Base-by-base conservation (phyloP, 2,113 vertebrate genomes). In the Taurulus bubalis region DNA sequence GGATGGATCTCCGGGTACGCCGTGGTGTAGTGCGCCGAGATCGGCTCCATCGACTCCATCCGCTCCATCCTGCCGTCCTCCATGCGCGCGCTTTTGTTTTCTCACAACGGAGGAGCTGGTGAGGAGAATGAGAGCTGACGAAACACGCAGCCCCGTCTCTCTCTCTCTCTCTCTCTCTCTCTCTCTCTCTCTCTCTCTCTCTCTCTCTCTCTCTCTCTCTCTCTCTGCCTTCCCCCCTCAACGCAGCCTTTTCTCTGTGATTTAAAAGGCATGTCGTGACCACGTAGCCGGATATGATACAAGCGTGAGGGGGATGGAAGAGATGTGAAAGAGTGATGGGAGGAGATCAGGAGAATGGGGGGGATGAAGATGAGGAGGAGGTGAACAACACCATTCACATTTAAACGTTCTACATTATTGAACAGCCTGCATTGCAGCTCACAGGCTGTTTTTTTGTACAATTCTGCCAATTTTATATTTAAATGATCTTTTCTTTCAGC, bases 31-130 rank as follows among this genome's bases (percentile, higher is more conserved):
- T 76, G 67, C 4, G 89, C 90, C 4, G 91, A 90, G 85, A 92
- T 82, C 32, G 93, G 89, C 80, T 95, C 94, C 94, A 95, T 95
- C 1, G 90, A 93, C 82, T 90, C 90, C 90, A 92, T 90, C 71
- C 87, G 89, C 86, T 90, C 87, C 81, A 84, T 92, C 68, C 73
- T 79, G 30, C 53, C 32, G 30, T 60, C 62, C 60, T 79, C 28
- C 22, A 38, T 45, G 45, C 15, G 34, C 5, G 68, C 74, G 4
- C 6, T 49, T 51, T 1, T 51, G 6, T 22, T 26, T 14, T 15
- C 11, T 18, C 15, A 24, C 59, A 16, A 1, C 30, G 2, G 45
- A 77, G 68, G 58, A 30, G 8, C 3, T 14, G 64, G 6, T 11
- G 69, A 73, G 10, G 56, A 34, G 45, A 38, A 79, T 20, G 9